Base-by-base conservation (phyloP, 2,888 invertebrate species). In the Argyra leucocephala region DNA sequence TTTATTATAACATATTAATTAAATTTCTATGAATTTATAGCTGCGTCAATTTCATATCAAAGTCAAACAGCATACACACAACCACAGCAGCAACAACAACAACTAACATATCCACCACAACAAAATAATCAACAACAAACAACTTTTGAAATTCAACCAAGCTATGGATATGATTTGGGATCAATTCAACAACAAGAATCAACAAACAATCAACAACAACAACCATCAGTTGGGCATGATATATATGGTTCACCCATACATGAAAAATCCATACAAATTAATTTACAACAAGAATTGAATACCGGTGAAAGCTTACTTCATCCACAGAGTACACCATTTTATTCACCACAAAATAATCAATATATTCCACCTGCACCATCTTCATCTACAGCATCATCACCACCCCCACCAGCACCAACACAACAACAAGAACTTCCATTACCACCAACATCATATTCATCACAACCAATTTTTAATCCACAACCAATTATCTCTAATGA, bases 141-240 rank as follows among this genome's bases (percentile, higher is more conserved):
- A 61, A 21, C 21, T 12, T 24, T 61, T 61, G 24, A 24, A 61
- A 61, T 61, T 31, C 61, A 31, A 61, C 61, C 24, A 61, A 61
- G 61, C 31, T n/a, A 61, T 24, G 24, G 31, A 31, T 61, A n/a
- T 61, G 61, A 61, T 31, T 15, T 61, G 2, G 58, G 22, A 58
- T 23, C 22, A 22, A 22, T 23, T 22, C 10, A 9, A 58, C 22
- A 58, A 22, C 58, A 23, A 48, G 58, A 58, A 22, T 22, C 22
- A 3, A 22, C 5, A 3, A n/a, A n/a, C n/a, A n/a, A n/a, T n/a
- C 7, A 15, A 57, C 21, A 57, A 21, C 58, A 7, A 10, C 22
- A 22, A 58, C 12, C 4, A 10, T 12, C 22, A 22, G 22, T 2
- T 58, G 58, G 10, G 3, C 22, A 58, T 22, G 58, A 58, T 58